Base-by-base conservation (phyloP, 1,140 invertebrate species). In the Potamilus streckersoni region DNA sequence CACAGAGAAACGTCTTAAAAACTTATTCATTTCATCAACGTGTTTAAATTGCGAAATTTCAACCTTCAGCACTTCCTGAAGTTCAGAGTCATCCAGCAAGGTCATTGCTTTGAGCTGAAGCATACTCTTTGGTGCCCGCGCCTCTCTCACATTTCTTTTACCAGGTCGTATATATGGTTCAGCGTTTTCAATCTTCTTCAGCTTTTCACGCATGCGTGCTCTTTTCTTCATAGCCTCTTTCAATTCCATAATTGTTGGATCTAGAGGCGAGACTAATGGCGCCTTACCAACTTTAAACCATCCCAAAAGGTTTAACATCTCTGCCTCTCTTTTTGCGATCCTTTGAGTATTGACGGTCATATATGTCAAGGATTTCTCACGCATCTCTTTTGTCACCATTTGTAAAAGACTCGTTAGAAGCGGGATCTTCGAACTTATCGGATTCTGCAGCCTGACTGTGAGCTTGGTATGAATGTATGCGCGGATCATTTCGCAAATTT, bases 181-280 rank as follows among this genome's bases (percentile, higher is more conserved):
- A 11, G 38, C 38, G 38, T 49, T 11, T 49, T 49, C 6, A 8
- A 49, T 60, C 31, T 77, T 27, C 17, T 71, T 63, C 13, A 77
- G 31, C 49, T 55, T 71, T 61, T 72, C 19, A 27, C 75, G 66
- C 14, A 72, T 38, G 17, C 38, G 56, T 5, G 75, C 75, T n/a
- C 61, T 71, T 20, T 77, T 61, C 58, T 77, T 77, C 70, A 77
- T 77, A 6, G 62, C 17, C 38, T 77, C 75, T 57, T 66, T 77
- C 23, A 57, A 62, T 15, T 69, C 20, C 8, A 77, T 38, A n/a
- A 67, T 64, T 17, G 38, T 13, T 15, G 69, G 69, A 38, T 77
- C 64, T 20, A 55, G 31, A 31, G 68, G 31, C 19, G 70, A 57
- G 2, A 71, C 63, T 31, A 77, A 57, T 1, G 75, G 65, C 1